Evolutionary conservation across 2,113 vertebrate genomes (phyloP), one percentile per base, ranked within the genome.

Genomic region (Anhinga anhinga): DNA sequence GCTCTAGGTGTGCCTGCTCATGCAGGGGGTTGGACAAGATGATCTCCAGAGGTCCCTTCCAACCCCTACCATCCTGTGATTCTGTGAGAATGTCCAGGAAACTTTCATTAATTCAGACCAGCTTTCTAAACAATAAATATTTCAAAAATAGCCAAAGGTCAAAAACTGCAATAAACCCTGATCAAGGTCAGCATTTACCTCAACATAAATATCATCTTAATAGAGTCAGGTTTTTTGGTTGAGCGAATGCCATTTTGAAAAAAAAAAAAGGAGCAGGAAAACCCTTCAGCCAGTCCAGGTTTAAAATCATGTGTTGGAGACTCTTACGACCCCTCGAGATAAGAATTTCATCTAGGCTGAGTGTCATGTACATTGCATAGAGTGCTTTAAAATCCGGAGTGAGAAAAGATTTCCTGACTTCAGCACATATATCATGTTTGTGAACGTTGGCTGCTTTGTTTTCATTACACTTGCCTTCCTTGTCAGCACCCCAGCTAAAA

Each of bases 401-500:
- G 50, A 96, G 47, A 34, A 80, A 53, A 95, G 27, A 90, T 88
- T 93, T 96, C 80, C 86, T 88, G 70, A 95, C 90, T 91, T 97
- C 87, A 94, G 79, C 87, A 90, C 22, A 85, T 79, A 83, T 32
- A 85, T 81, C 87, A 82, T 17, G 80, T 93, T 93, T 95, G 82
- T 73, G 86, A 93, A 96, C 3, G 4, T 65, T 96, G 81, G 14
- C 59, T 93, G 93, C 82, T 97, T 82, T 93, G 50, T 88, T 97
- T 96, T 80, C 67, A 94, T 93, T 93, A 79, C 66, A 91, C 63
- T 92, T 91, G 45, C 81, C 82, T 96, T 97, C 95, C 73, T 49
- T 97, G 85, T 94, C 92, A 91, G 86, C 70, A 91, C 69, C 88
- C 72, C 59, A 85, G 55, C 52, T 95, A 92, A 95, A 94, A 93